Evolutionary conservation across 1,140 invertebrate species (phyloP), one percentile per base, ranked within the genome.

Genomic region (Heliconius nattereri): DNA sequence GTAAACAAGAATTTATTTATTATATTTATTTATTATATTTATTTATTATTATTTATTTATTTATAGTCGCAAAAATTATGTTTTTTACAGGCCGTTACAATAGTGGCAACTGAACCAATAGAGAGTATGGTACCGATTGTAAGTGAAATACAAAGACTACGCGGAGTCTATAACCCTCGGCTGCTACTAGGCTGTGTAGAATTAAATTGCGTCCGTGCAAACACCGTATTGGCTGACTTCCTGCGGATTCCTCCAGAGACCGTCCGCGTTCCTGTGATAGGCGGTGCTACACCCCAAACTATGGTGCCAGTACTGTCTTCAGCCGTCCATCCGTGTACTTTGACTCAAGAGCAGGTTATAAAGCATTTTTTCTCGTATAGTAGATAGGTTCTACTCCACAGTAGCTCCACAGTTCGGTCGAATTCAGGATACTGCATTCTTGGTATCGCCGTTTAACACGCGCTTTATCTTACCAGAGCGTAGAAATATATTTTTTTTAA

Each of bases 281-380:
- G 98, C n/a, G 98, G 98, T 54, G 96, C 97, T 86, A 96, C 97
- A 52, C 95, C 97, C 6, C 94, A 95, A 37, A 98, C 97, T 0
- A 97, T 98, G 89, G 96, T 98, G 32, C 98, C 98, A 0, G 91
- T 98, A 16, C 96, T 98, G 29, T 98, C 97, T 2, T 96, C 97
- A 83, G 95, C 96, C 3, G 93, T 93, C 35, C 97, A 92, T 80
- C 91, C 92, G 19, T 88, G 89, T 78, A 83, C 76, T 7, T 83
- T 93, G 86, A 86, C 85, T 11, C 90, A 93, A 76, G 90, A 94
- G 80, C 91, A 94, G 90, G 92, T 92, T 77, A 20, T 19, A 11
- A 60, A 11, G 54, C 7, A 23, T 52, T 52, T 52, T 52, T 2
- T 52, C 40, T 13, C 13, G 6, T 35, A 35, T 35, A 45, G 3